Base-by-base conservation (phyloP, 2,888 invertebrate species). In the Taenaris catops region DNA sequence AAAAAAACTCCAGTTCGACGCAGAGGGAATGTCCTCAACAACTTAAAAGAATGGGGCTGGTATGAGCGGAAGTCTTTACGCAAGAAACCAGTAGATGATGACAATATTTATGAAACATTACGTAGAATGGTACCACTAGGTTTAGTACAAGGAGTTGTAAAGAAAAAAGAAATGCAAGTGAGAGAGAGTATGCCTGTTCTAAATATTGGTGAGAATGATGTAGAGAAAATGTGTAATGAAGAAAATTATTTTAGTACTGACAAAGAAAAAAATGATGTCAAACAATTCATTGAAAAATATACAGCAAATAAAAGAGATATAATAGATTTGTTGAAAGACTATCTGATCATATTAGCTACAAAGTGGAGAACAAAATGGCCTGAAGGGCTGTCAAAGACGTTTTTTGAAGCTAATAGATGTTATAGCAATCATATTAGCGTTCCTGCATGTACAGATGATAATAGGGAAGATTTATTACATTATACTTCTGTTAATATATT, bases 41-140 rank as follows among this genome's bases (percentile, higher is more conserved):
- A 91, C 50, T 68, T 94, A 9, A 91, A 93, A 52, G 92, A 92
- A 50, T 93, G 94, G 93, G 92, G 93, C 29, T 94, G 94, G 93
- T 93, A 93, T 51, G 91, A 89, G 50, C 62, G 90, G 8, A 84
- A 88, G 42, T 87, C 89, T 5, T 73, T 74, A 0, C 60, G 83
- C n/a, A 87, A 84, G 36, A 86, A 83, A 61, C 63, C 88, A 2
- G 81, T 78, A 31, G 89, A 90, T 49, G 90, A 90, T 63, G 89
- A 91, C 47, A 90, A 90, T 18, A 88, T 92, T 11, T 91, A 92
- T 63, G 92, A 93, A 54, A 91, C 89, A 1, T 69, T 94, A 8
- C 87, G 90, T 38, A 81, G 89, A 63, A 89, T 93, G 65, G 89
- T 94, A 14, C 93, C 94, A 0, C 64, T 71, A 10, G 72, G 79